These are phyloP conservation scores for Zeugodacus cucurbitae DNA, from an alignment of 1,140 invertebrate species.

Conservation along the genomic window DNA sequence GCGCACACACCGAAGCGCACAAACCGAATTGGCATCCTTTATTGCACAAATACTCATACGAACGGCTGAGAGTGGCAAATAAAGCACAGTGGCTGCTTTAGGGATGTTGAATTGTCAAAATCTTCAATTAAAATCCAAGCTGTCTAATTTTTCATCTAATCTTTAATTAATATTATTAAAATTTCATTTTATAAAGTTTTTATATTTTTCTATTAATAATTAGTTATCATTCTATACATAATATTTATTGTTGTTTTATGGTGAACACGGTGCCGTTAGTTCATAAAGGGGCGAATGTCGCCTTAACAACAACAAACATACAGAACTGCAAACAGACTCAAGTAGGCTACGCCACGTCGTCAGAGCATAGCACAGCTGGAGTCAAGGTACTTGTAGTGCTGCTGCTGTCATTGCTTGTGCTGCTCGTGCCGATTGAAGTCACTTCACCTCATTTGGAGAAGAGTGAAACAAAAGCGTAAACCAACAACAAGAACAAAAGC, in stretches of 20 bases:
- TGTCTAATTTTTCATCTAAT: not conserved
- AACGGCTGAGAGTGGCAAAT: not conserved
- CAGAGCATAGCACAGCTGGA: not conserved
- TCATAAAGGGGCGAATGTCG: too few relatives aligned
- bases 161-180: not conserved
- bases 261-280: too few relatives aligned
- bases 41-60: not conserved
- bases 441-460: not conserved
- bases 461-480: not conserved
- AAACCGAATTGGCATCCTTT: not conserved
- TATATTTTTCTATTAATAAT: not conserved
- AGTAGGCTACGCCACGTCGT: not conserved
- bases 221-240: too few relatives aligned
- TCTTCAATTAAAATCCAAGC: not conserved
- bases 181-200: not conserved
- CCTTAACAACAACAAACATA: not conserved
- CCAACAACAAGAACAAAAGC: not conserved
- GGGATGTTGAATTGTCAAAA: not conserved
- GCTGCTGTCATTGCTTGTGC: not conserved
- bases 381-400: not conserved
- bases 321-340: not conserved
- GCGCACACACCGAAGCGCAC: not conserved
- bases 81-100: not conserved
- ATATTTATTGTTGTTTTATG: too few relatives aligned
- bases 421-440: conserved; percentile 2